Conservation (phyloP, 2,888 invertebrate species). For the Rhorus exstirpatorius region DNA sequence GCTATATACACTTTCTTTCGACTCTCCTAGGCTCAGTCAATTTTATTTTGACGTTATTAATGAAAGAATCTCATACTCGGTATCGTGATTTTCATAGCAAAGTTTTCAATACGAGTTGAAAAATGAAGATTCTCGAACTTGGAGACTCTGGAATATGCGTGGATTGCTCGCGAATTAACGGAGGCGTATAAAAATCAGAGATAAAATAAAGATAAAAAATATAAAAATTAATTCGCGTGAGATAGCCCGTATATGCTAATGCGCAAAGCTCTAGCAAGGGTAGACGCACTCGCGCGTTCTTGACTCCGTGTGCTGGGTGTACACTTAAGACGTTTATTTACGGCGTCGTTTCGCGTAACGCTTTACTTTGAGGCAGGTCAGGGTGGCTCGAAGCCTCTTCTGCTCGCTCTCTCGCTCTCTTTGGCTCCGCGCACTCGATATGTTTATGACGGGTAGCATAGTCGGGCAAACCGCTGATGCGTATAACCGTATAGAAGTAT, state of each 20-base stretch:
- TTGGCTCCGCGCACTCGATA: constrained; percentile 76
- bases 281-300: constrained; percentile 49
- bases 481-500: constrained; percentile 46
- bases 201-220: background rate
- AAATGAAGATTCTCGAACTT: constrained; percentile 28
- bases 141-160: constrained; percentile 1
- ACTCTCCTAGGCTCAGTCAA: background rate
- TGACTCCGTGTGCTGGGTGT: constrained; percentile 71
- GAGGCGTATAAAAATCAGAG: constrained; percentile 52
- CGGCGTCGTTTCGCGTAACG: constrained; percentile 83
- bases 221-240: background rate
- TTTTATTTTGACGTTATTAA: background rate
- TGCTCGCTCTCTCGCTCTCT: constrained; percentile 49
- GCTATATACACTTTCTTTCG: constrained; percentile 65
- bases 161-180: constrained; percentile 36
- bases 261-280: constrained; percentile 37
- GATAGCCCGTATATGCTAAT: constrained; percentile 21
- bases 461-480: constrained; percentile 38
- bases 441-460: constrained; percentile 81
- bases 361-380: constrained; percentile 84
- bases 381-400: constrained; percentile 70
- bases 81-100: background rate
- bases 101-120: background rate
- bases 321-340: constrained; percentile 85
- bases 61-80: background rate